A percentile compares a stretch with the other conserved stretches of the same genome.
These are phyloP conservation scores for Peromyscus californicus DNA, from an alignment of 2,113 vertebrate genomes.

Conservation along the genomic window DNA sequence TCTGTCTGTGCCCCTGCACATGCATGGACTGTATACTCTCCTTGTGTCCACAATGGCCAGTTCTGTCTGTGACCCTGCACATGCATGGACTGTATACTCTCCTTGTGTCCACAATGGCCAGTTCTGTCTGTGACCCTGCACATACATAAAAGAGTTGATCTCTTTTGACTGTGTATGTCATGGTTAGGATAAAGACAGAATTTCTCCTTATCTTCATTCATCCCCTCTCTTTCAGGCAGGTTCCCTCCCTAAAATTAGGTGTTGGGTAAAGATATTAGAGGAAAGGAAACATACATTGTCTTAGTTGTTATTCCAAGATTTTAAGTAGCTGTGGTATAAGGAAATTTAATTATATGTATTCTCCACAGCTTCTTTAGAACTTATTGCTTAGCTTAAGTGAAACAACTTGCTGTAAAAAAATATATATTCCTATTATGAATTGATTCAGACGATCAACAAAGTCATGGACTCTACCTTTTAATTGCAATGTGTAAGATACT, in stretches of 20 bases:
- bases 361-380: background rate
- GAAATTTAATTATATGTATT: background rate
- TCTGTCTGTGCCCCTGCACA: background rate
- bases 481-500: background rate
- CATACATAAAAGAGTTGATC: background rate
- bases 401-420: background rate
- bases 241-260: background rate
- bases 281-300: background rate
- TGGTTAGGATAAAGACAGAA: background rate
- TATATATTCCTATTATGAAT: background rate
- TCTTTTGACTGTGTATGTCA: background rate
- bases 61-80: background rate
- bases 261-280: background rate
- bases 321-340: background rate
- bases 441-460: background rate
- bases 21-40: too few species aligned
- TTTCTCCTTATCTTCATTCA: background rate
- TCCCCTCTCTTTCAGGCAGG: background rate
- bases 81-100: too few species aligned
- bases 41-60: background rate
- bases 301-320: background rate
- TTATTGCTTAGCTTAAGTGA: background rate
- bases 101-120: background rate
- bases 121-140: background rate
- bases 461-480: background rate